Evolutionary conservation across 2,888 invertebrate species (phyloP), one percentile per base, ranked within the genome.

Genomic region (Escarpia spicata): DNA sequence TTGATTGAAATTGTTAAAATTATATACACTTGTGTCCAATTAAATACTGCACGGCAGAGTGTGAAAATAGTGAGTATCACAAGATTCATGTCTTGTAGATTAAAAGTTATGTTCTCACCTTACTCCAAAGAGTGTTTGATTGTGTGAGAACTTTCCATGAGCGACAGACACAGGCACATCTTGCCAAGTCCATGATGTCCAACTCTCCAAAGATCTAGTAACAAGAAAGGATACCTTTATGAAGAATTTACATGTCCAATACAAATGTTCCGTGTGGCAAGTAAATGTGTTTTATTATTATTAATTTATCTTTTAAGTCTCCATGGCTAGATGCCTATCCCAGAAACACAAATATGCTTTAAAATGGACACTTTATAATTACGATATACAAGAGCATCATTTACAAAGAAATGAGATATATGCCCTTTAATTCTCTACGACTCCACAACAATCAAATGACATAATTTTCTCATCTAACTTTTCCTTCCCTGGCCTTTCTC

Each of bases 101-200:
- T 52, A 52, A 12, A 52, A 12, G 12, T 4, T 15, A 75, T 26
- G 19, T 44, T 58, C 95, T 92, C 94, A 96, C 96, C 94, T 95
- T 94, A 92, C 95, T 96, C 96, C 96, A 96, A 19, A 96, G 95
- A 19, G 94, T 91, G 92, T 95, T 95, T 52, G 95, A 94, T 92
- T 96, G 95, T 6, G 96, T 96, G 44, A 96, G 95, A 90, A 96
- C 96, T 93, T 96, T 96, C 96, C 96, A 96, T 0, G 96, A 96
- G 31, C 96, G 95, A 94, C 96, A 96, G 0, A 96, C 96, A 93
- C 96, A 95, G 3, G 96, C 95, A 94, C 96, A 96, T 92, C 96
- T 94, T 10, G 96, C 96, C 90, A 96, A 93, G 93, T 96, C 96
- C 92, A 95, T 95, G 10, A 96, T 94, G 93, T 96, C 96, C 58